Percentiles rank a stretch among this genome's conserved stretches.
phyloP scores from a whole-genome alignment of 2,888 invertebrate genomes.

The Polylopha cassiicola region DNA sequence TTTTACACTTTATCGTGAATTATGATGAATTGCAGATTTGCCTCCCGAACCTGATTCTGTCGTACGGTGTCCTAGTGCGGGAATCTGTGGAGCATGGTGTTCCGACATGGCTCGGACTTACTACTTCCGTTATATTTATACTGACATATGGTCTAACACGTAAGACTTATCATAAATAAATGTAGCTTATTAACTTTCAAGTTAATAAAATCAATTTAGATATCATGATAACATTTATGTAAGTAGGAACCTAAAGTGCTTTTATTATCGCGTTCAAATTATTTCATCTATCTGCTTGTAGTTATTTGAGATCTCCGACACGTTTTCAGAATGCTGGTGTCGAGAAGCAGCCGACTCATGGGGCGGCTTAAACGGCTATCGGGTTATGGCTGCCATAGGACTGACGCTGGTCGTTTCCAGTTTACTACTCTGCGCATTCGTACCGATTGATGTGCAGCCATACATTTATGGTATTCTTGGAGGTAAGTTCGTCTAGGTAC shows the following conservation, averaged over 20 bases:
- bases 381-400: slow-evolving; percentile 58
- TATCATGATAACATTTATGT: no score
- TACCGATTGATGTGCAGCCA: slow-evolving; percentile 49
- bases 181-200: slow-evolving; percentile 3
- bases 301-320: no score
- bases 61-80: slow-evolving; percentile 62
- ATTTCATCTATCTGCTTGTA: no score
- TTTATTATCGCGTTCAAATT: no score
- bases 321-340: slow-evolving; percentile 71
- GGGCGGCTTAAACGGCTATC: slow-evolving; percentile 58
- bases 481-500: no score
- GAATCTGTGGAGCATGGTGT: slow-evolving; percentile 48
- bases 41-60: slow-evolving; percentile 58
- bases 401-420: slow-evolving; percentile 47
- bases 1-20: no score
- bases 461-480: slow-evolving; percentile 57
- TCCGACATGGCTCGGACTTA: slow-evolving; percentile 54
- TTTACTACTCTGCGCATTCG: slow-evolving; percentile 50
- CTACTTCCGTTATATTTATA: slow-evolving; percentile 57
- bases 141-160: slow-evolving; percentile 60
- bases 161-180: slow-evolving; percentile 37
- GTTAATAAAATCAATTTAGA: no score
- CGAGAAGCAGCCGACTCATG: slow-evolving; percentile 70
- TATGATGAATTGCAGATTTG: slow-evolving; percentile 51
- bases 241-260: no score